These are phyloP conservation scores for Peromyscus californicus DNA, from an alignment of 2,113 vertebrate species.

Conservation along the genomic window DNA sequence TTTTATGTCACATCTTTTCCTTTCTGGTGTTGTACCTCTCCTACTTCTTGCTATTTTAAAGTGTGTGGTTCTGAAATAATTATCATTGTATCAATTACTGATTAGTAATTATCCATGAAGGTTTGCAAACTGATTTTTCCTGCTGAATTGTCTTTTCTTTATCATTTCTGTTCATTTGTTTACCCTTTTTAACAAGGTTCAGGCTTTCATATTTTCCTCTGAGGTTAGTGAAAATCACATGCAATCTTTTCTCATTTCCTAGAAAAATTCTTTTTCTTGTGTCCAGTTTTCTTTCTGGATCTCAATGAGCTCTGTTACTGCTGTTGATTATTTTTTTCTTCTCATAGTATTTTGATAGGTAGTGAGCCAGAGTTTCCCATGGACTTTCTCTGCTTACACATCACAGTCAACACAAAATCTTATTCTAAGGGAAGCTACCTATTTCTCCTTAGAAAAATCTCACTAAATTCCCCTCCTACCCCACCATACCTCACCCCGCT, in stretches of 20 bases:
- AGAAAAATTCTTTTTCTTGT: slow-evolving; percentile 7
- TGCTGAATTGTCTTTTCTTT: background rate
- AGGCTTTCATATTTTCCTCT: background rate
- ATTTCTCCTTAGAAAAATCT: background rate
- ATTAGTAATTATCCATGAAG: background rate
- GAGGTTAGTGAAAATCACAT: background rate
- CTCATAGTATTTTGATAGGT: background rate
- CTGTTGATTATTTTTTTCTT: background rate
- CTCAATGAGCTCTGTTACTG: background rate
- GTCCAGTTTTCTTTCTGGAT: background rate
- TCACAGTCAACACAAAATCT: background rate
- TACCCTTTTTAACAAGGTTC: background rate
- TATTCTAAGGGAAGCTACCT: background rate
- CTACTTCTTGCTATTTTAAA: background rate
- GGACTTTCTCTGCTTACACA: background rate
- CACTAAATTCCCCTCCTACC: background rate
- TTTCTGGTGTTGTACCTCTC: background rate
- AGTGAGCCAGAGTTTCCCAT: background rate
- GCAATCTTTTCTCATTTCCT: background rate
- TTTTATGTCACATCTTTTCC: background rate
- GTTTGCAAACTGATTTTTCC: background rate
- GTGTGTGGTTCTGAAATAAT: background rate
- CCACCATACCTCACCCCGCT: too few relatives aligned
- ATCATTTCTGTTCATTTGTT: too few relatives aligned
- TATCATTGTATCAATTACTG: background rate